A percentile compares a stretch with the other conserved stretches of the same genome.
These are phyloP conservation scores for Cherax quadricarinatus DNA, from an alignment of 1,140 invertebrate genomes.

Conservation along the genomic window DNA sequence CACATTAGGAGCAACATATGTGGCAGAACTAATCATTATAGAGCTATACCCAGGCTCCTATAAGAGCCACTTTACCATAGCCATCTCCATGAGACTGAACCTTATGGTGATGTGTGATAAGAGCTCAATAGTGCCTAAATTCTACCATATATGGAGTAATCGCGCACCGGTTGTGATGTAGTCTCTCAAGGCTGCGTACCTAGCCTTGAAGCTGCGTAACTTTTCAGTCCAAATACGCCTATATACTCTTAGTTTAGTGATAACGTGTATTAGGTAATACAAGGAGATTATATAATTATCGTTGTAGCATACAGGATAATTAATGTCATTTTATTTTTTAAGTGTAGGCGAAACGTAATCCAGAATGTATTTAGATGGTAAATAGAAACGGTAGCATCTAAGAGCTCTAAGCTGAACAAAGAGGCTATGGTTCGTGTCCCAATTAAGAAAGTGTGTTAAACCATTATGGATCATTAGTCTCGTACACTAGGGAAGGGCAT, in stretches of 20 bases:
- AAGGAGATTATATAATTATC: too few species aligned
- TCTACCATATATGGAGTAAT: conserved; percentile 13
- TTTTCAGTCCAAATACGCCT: conserved; percentile 25
- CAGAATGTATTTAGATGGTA: too few species aligned
- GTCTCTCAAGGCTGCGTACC: too few species aligned
- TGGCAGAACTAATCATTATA: conserved; percentile 7
- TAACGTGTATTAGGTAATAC: neutral
- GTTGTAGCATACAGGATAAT: too few species aligned
- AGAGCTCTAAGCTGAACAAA: too few species aligned
- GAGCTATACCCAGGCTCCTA: neutral
- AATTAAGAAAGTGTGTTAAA: too few species aligned
- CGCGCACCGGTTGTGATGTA: neutral
- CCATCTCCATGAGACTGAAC: neutral
- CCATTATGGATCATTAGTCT: too few species aligned
- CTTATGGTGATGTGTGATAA: neutral
- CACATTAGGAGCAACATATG: neutral
- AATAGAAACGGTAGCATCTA: too few species aligned
- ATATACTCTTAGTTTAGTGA: neutral
- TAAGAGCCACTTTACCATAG: neutral
- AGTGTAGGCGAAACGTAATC: too few species aligned
- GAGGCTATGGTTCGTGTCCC: too few species aligned
- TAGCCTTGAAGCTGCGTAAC: conserved; percentile 15
- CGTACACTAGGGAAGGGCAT: too few species aligned
- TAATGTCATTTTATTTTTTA: too few species aligned
- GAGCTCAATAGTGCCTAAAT: neutral